Evolutionary conservation across 1,140 invertebrate species (phyloP), one percentile per base, ranked within the genome.

Genomic region (Procambarus clarkii): DNA sequence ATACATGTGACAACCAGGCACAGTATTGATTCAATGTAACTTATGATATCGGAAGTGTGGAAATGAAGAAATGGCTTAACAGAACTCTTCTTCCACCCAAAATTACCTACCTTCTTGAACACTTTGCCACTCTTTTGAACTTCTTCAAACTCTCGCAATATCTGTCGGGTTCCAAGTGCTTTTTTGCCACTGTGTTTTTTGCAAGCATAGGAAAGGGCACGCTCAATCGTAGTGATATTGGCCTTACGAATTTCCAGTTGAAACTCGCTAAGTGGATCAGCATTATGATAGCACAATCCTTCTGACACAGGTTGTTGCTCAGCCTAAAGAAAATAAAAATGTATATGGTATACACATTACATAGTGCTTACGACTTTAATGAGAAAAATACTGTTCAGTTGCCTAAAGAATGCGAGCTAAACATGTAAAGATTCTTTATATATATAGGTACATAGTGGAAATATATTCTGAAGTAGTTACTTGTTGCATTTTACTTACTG

Each of bases 101-200:
- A 4, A 24, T 60, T 78, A 86, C 74, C 88, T 93, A 96, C 95
- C 94, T 99, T 99, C 95, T 99, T 99, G 94, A 99, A 99, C 44
- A 99, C 96, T 94, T 97, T 96, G 77, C 99, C 99, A 95, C 99
- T 98, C 0, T 97, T 96, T 94, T 99, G 98, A 1, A 96, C 94
- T 94, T 99, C 98, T 94, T 99, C 98, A 94, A 99, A 98, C 94
- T 99, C 98, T 79, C 97, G 96, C 5, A 99, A 95, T 82, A 99
- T 97, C 93, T 98, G 96, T 78, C 99, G 95, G 0, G 98, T 98
- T 15, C 99, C 99, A 48, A 99, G 95, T 93, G 98, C 99, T 58
- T 95, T 96, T 93, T 97, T 97, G 11, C 96, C 95, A 0, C 95
- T 95, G 94, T 98, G 97, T 79, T 96, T 95, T 89, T 96, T 96